Evolutionary conservation across 2,797 vertebrate species (phyloP).

Genomic region (Chelmon rostratus): DNA sequence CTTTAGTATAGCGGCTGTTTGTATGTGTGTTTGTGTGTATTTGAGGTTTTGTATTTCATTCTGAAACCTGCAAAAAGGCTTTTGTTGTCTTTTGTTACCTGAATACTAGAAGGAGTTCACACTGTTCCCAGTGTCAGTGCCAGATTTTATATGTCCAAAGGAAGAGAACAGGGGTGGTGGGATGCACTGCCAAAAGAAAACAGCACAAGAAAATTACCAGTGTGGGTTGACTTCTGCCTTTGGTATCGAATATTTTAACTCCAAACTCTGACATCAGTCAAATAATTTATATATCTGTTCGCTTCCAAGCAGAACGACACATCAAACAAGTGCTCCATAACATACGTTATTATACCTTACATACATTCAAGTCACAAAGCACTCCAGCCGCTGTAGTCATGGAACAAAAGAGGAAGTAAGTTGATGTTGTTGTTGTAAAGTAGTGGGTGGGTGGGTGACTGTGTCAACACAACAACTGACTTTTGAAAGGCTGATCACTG

Average conservation of each 20-base stretch:
- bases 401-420: not conserved
- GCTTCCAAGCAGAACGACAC: not conserved
- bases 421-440: too few species aligned
- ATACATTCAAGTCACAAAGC: not conserved
- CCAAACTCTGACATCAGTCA: constrained; percentile 4
- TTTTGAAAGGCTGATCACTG: not conserved
- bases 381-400: not conserved
- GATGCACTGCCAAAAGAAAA: constrained; percentile 29
- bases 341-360: not conserved
- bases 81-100: constrained; percentile 15
- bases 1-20: not conserved
- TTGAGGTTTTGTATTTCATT: constrained; percentile 12
- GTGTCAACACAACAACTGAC: not conserved
- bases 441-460: not conserved
- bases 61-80: constrained; percentile 6
- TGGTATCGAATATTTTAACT: constrained; percentile 24
- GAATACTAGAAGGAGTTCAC: constrained; percentile 21
- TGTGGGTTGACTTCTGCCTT: constrained; percentile 18
- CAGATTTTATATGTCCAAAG: constrained; percentile 32
- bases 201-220: not conserved
- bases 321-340: not conserved
- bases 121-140: constrained; percentile 14
- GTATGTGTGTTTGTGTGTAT: not conserved
- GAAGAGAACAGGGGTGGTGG: constrained; percentile 24
- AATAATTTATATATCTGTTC: constrained; percentile 1